These are phyloP conservation scores for Machaerirhynchus nigripectus DNA, from an alignment of 2,113 vertebrate genomes.

Conservation along the genomic window DNA sequence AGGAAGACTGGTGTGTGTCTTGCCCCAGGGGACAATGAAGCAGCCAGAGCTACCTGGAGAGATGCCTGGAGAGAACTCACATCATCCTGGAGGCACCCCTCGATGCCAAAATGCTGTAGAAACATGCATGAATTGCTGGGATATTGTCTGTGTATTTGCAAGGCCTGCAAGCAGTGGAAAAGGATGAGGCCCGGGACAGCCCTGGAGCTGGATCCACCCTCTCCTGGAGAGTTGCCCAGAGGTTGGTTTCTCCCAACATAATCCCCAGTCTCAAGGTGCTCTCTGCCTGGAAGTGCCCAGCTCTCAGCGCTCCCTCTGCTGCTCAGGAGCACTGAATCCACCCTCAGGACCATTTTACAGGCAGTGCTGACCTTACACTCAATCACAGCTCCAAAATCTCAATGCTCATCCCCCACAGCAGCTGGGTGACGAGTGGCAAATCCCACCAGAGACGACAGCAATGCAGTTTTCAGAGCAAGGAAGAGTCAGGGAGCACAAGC, in stretches of 20 bases:
- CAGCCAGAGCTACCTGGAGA: background rate
- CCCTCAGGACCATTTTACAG: background rate
- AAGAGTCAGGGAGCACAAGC: background rate
- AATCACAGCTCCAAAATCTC: background rate
- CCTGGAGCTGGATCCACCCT: background rate
- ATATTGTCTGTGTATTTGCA: background rate
- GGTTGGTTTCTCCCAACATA: background rate
- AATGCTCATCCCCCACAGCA: background rate
- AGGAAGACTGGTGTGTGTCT: background rate
- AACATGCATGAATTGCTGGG: background rate
- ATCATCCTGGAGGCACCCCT: background rate
- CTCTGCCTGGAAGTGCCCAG: background rate
- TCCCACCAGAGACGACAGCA: background rate
- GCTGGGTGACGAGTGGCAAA: fast-evolving
- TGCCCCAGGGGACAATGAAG: background rate
- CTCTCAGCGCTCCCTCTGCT: background rate
- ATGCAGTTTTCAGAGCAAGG: background rate
- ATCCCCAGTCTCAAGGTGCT: background rate
- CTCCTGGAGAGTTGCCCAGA: background rate
- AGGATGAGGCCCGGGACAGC: fast-evolving
- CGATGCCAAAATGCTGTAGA: background rate
- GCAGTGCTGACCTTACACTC: background rate
- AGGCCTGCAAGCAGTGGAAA: background rate
- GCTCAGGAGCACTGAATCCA: background rate
- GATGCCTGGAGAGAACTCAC: background rate